Base-by-base conservation (phyloP, 1,140 invertebrate genomes). In the Stratiolaelaps scimitus region DNA sequence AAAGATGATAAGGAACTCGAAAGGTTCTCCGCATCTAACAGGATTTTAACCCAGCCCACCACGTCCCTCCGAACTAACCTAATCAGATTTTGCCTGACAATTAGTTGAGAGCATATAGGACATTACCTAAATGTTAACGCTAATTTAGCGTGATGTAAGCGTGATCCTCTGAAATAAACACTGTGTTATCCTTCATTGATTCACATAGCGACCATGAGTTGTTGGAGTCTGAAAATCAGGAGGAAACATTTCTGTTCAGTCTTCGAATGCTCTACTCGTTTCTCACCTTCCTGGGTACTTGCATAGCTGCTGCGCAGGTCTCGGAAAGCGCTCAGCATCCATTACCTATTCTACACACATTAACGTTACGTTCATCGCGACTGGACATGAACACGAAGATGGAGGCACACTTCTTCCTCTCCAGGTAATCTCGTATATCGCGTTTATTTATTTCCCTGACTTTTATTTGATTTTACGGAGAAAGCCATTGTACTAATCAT, bases 261-360 rank as follows among this genome's bases (percentile, higher is more conserved):
- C 64, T 70, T 1, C 69, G 68, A 19, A 67, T 69, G 1, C 44
- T 70, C 7, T 70, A 69, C 66, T 70, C 69, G n/a, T 65, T 69
- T n/a, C 40, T 69, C 0, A 66, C 67, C 7, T 70, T 70, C 46
- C 23, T 69, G 7, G 69, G 69, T 0, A 70, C 69, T 19, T 69
- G 69, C 20, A 68, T 68, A 7, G 67, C 67, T 10, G 69, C 69
- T 28, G 65, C 68, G 7, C 34, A 43, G 7, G 69, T 70, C 4
- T 69, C 69, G 1, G 65, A 69, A 46, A 65, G 69, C 40, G 69
- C 68, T 23, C 68, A 68, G 20, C 68, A 64, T 6, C 66, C 69
- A 7, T 17, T 70, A 1, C 69, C 69, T 1, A 64, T 67, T 7
- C 65, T 70, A 2, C 69, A 70, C 23, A 56, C 65, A 15, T 53